Conservation (phyloP, 2,888 invertebrate genomes). For the Chirona hameri region DNA sequence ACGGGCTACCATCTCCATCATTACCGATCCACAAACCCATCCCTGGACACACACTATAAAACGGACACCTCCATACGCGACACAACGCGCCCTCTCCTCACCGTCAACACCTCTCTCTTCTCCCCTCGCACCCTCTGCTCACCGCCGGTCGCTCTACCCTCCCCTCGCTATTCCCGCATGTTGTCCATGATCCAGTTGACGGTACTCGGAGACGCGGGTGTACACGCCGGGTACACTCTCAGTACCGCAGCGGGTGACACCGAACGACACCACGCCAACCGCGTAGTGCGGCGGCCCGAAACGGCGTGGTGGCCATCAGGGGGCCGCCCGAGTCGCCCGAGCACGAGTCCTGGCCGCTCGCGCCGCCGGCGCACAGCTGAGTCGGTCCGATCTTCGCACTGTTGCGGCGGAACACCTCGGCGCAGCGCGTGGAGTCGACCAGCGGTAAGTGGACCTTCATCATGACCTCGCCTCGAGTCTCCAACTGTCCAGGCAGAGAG, state of each 20-base stretch:
- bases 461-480: background rate
- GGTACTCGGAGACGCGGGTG: conserved; percentile 59
- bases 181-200: conserved; percentile 59
- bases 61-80: no score
- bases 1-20: no score
- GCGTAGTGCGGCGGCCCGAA: conserved; percentile 37
- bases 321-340: conserved; percentile 75
- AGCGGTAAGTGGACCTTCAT: conserved; percentile 59
- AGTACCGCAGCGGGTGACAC: conserved; percentile 60
- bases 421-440: conserved; percentile 52
- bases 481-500: background rate
- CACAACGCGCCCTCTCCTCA: no score
- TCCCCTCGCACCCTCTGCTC: no score
- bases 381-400: conserved; percentile 36
- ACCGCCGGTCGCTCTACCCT: no score
- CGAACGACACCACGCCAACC: conserved; percentile 64
- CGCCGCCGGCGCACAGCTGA: conserved; percentile 59
- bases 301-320: conserved; percentile 56
- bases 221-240: conserved; percentile 66
- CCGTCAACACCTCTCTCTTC: no score
- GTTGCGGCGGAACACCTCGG: conserved; percentile 53
- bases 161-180: conserved; percentile 36
- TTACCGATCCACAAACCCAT: no score
- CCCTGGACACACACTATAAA: no score
- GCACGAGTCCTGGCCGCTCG: conserved; percentile 65